Percentiles rank a stretch among this genome's conserved stretches.
Conservation (phyloP, 37 sponge, comb jelly and placozoan species). For the Ianthella basta region DNA sequence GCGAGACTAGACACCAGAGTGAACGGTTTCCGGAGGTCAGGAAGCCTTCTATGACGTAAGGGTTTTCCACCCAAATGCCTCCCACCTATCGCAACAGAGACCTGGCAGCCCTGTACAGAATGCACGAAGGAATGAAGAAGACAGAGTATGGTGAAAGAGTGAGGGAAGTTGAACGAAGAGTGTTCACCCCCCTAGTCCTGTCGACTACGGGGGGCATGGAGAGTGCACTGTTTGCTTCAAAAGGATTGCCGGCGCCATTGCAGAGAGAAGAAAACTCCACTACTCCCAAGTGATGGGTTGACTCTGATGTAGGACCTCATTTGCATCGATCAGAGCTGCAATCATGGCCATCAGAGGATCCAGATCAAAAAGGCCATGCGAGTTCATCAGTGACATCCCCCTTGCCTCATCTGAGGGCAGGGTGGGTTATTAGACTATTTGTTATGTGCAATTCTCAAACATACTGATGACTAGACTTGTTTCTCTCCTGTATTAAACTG, state of each 20-base stretch:
- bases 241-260: background rate
- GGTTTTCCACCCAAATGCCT: slow-evolving; percentile 16
- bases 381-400: background rate
- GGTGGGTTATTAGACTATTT: background rate
- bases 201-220: slow-evolving; percentile 9
- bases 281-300: slow-evolving; percentile 1
- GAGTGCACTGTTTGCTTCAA: background rate
- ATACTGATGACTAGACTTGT: too few relatives aligned
- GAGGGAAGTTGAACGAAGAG: background rate
- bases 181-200: slow-evolving; percentile 16
- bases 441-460: too few relatives aligned
- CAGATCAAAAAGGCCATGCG: background rate
- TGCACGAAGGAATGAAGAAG: slow-evolving; percentile 13
- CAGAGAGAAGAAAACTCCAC: background rate
- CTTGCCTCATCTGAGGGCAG: background rate
- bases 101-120: slow-evolving; percentile 12
- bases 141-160: slow-evolving; percentile 6
- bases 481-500: too few relatives aligned
- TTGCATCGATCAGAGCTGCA: background rate
- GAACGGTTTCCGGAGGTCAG: slow-evolving; percentile 6
- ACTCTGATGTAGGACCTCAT: background rate
- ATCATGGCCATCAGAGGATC: background rate
- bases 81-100: slow-evolving; percentile 16
- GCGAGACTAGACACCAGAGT: too few relatives aligned
- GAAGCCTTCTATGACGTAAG: background rate